Conservation (phyloP, 2,888 invertebrate species). For the Macrophya alboannulata region DNA sequence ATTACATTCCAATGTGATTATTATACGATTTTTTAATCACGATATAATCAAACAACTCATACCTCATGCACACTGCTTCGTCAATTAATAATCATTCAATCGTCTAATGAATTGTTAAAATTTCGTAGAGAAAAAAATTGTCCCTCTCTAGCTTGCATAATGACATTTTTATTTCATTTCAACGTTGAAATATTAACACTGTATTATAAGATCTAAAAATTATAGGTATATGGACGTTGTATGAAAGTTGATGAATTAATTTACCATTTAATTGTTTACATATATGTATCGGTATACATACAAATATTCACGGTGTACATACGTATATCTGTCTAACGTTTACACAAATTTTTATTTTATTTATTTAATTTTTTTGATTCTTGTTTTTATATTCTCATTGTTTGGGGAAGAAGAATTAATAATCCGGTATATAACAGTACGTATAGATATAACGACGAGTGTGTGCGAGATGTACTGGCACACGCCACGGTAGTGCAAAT, state of each 20-base stretch:
- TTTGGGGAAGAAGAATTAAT: slow-evolving; percentile 43
- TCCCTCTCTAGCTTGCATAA: too few species aligned
- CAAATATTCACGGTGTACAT: not conserved
- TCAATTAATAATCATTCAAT: too few species aligned
- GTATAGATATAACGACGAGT: not conserved
- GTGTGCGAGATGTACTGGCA: slow-evolving; percentile 5
- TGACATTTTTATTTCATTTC: too few species aligned
- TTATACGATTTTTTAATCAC: not conserved
- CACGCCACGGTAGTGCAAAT: slow-evolving; percentile 38
- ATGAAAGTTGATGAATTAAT: not conserved
- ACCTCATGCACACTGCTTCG: too few species aligned
- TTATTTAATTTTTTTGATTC: slow-evolving; percentile 37
- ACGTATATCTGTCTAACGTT: not conserved
- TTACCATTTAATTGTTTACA: not conserved
- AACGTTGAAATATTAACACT: too few species aligned
- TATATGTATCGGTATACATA: not conserved
- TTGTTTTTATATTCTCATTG: slow-evolving; percentile 42
- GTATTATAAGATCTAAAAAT: too few species aligned
- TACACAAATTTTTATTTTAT: slow-evolving; percentile 42
- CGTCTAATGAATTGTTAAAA: too few species aligned
- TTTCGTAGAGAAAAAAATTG: too few species aligned
- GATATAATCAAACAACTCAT: too few species aligned
- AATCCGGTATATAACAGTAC: slow-evolving; percentile 9
- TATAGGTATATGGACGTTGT: not conserved
- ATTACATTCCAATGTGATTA: not conserved